A percentile compares a stretch with the other conserved stretches of the same genome.
Conservation (phyloP, 1,140 invertebrate genomes). For the Coenobita brevimanus region DNA sequence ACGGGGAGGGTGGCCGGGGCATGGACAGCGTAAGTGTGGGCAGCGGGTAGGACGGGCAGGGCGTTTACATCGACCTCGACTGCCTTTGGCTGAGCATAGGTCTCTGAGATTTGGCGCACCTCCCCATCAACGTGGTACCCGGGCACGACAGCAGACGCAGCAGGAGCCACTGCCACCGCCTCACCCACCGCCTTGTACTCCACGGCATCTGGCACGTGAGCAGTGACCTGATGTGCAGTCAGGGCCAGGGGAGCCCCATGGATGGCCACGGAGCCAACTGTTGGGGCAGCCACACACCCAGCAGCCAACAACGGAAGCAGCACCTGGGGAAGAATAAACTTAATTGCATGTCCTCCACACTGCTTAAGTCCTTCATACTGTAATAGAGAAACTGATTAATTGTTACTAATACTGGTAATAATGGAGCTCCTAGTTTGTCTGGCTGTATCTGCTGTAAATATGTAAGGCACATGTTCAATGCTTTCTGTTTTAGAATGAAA, state of each 20-base stretch:
- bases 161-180: constrained; percentile 20
- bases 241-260: not conserved
- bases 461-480: too few relatives aligned
- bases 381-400: not conserved
- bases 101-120: constrained; percentile 32
- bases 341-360: not conserved
- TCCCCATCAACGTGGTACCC: constrained; percentile 50
- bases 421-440: too few relatives aligned
- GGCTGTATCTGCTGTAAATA: too few relatives aligned
- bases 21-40: not conserved
- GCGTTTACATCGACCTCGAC: constrained; percentile 5
- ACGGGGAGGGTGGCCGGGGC: not conserved
- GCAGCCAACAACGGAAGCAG: constrained; percentile 36
- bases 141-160: constrained; percentile 27
- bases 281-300: constrained; percentile 39
- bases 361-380: too few relatives aligned
- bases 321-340: constrained; percentile 14
- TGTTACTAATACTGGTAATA: too few relatives aligned
- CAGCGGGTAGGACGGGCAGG: constrained; percentile 6
- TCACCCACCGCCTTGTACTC: not conserved
- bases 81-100: not conserved
- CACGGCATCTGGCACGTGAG: constrained; percentile 16
- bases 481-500: too few relatives aligned
- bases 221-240: constrained; percentile 6
- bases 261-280: constrained; percentile 11